A percentile compares a stretch with the other conserved stretches of the same genome.
These are phyloP conservation scores for Stomatorhinus walkeri DNA, from an alignment of 2,797 vertebrate genomes.

Conservation along the genomic window DNA sequence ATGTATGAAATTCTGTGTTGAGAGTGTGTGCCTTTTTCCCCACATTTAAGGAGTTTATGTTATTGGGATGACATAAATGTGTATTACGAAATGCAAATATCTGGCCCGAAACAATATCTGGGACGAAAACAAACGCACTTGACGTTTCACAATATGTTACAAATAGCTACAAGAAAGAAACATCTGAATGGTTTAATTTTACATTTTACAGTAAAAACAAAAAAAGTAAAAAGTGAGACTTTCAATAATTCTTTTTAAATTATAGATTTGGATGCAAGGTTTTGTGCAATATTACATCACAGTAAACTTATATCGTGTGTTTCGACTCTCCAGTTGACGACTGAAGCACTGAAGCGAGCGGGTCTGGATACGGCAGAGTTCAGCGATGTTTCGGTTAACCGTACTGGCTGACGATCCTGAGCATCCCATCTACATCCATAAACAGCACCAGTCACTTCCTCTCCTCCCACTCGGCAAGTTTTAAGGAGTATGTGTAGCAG, in stretches of 20 bases:
- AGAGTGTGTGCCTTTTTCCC: neutral
- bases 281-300: neutral
- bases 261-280: neutral
- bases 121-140: neutral
- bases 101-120: neutral
- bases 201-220: conserved; percentile 1
- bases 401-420: neutral
- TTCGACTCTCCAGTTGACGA: neutral
- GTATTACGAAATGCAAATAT: neutral
- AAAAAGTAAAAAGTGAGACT: neutral
- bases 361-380: neutral
- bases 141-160: neutral
- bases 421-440: neutral
- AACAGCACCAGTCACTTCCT: neutral
- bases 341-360: neutral
- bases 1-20: neutral
- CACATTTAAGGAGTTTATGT: neutral
- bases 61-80: neutral
- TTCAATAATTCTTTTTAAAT: neutral
- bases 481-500: neutral
- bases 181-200: neutral
- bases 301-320: neutral
- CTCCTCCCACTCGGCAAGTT: neutral
- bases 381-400: neutral
- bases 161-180: neutral